Evolutionary conservation across 2,113 vertebrate species (phyloP).

Genomic region (Pelecanoides urinatrix): DNA sequence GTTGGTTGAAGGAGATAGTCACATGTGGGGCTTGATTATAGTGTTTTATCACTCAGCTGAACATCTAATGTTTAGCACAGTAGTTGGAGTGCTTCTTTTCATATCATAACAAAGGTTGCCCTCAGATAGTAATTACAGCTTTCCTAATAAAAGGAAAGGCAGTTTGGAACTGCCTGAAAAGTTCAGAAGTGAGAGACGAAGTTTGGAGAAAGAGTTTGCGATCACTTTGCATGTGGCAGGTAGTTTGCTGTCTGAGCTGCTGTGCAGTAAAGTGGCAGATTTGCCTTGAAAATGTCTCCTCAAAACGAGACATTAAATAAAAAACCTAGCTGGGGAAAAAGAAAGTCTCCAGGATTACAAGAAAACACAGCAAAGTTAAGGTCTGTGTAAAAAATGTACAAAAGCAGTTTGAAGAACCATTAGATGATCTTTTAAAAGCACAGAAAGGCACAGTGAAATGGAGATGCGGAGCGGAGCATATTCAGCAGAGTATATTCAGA

Average conservation of each 20-base stretch:
- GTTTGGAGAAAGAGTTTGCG: background rate
- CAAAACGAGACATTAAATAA: background rate
- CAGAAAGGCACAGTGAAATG: background rate
- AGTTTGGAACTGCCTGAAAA: conserved; percentile 20
- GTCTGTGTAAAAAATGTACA: background rate
- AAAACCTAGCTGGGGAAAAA: background rate
- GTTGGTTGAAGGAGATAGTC: conserved; percentile 21
- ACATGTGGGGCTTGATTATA: conserved; percentile 46
- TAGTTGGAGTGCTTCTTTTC: conserved; percentile 40
- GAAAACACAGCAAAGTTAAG: background rate
- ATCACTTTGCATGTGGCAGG: background rate
- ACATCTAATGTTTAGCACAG: conserved; percentile 40
- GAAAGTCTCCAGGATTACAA: background rate
- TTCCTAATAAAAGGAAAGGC: conserved; percentile 32
- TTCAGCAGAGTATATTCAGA: background rate
- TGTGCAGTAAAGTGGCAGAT: background rate
- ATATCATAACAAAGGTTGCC: conserved; percentile 42
- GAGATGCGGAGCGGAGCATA: background rate
- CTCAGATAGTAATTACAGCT: conserved; percentile 54
- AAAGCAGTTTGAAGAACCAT: background rate
- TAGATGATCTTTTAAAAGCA: background rate
- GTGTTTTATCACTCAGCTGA: conserved; percentile 39
- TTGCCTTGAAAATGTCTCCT: background rate
- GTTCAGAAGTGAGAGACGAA: background rate
- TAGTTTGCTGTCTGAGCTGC: background rate